Evolutionary conservation across 2,888 invertebrate genomes (phyloP).

Genomic region (Brachylomia viminalis): DNA sequence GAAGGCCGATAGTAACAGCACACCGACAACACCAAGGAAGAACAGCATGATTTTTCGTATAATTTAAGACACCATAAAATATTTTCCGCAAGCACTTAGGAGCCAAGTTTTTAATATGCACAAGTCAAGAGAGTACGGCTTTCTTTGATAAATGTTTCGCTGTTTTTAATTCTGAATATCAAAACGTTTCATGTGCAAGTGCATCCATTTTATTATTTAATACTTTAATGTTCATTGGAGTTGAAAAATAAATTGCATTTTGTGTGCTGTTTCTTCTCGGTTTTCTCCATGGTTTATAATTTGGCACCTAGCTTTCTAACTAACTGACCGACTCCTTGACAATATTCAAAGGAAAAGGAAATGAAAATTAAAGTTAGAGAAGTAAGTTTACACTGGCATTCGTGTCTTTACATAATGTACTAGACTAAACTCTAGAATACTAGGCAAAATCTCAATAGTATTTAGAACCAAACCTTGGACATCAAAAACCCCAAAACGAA

Average conservation of each 20-base stretch:
- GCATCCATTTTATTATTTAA: not conserved
- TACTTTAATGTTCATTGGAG: not conserved
- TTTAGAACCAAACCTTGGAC: too few species aligned
- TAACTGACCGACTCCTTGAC: not conserved
- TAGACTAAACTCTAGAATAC: not conserved
- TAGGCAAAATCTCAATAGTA: not conserved
- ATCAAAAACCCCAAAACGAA: too few species aligned
- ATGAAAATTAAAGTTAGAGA: too few species aligned
- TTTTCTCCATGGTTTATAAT: not conserved
- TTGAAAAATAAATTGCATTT: not conserved
- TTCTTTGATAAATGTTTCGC: conserved; percentile 39
- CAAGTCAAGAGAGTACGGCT: conserved; percentile 28
- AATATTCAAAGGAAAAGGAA: not conserved
- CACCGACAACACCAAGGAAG: too few species aligned
- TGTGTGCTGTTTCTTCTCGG: not conserved
- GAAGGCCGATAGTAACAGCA: not conserved
- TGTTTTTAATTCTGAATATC: conserved; percentile 9
- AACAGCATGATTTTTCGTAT: not conserved
- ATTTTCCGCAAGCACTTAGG: conserved; percentile 40
- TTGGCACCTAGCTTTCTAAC: not conserved
- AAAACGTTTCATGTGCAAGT: not conserved
- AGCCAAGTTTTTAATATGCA: conserved; percentile 44
- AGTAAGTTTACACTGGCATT: too few species aligned
- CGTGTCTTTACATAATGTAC: not conserved
- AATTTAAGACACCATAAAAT: conserved; percentile 24